A percentile compares a stretch with the other conserved stretches of the same genome.
phyloP scores from a whole-genome alignment of 2,113 vertebrate genomes.

The Rhynchomys soricoides region DNA sequence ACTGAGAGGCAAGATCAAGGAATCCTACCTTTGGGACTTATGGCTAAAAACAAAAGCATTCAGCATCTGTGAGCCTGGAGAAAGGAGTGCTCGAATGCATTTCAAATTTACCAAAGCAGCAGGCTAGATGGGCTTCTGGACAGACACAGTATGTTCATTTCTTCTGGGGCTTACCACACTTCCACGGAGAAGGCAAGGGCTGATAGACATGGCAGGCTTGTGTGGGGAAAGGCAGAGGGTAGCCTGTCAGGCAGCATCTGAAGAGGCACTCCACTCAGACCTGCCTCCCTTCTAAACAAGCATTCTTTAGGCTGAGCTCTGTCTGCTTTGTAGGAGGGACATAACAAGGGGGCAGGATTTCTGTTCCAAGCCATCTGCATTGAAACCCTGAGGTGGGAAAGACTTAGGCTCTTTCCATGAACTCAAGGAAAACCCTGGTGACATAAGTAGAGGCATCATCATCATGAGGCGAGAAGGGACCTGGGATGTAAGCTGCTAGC shows the following conservation, averaged over 20 bases:
- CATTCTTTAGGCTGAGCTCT: neutral
- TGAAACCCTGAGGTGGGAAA: neutral
- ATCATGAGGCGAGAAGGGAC: rapidly evolving
- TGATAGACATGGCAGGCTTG: neutral
- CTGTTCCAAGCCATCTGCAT: neutral
- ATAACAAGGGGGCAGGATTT: neutral
- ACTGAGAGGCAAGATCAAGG: too few relatives aligned
- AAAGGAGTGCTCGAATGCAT: neutral
- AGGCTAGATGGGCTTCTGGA: neutral
- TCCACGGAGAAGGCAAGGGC: neutral
- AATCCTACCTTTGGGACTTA: neutral
- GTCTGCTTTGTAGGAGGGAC: conserved; percentile 11
- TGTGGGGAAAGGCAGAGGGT: conserved; percentile 5
- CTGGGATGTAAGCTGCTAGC: neutral
- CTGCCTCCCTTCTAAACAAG: neutral
- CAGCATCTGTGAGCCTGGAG: neutral
- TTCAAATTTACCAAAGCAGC: neutral
- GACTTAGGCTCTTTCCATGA: neutral
- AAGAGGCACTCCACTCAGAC: conserved; percentile 6
- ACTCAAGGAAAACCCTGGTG: neutral
- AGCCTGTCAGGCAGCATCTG: neutral
- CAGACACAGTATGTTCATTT: neutral
- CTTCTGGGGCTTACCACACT: neutral
- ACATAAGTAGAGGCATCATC: neutral
- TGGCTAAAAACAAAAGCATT: neutral